These are phyloP conservation scores for Lucilia sericata DNA, from an alignment of 1,140 invertebrate species.

Conservation along the genomic window DNA sequence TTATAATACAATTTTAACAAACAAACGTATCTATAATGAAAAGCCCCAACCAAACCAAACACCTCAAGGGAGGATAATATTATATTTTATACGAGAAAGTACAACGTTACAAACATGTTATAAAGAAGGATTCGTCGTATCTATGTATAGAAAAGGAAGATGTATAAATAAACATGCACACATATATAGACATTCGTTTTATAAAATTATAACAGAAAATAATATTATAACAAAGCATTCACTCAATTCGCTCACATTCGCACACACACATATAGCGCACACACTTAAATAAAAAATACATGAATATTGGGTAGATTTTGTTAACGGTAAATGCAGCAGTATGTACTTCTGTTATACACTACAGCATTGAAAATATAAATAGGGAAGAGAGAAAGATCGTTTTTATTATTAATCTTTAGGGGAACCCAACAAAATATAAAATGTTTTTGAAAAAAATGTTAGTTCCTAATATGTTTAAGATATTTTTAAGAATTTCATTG, in stretches of 20 bases:
- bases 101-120: not conserved
- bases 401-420: too few species aligned
- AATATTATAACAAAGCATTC: conserved; percentile 34
- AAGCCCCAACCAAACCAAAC: conserved; percentile 31
- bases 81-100: not conserved
- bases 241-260: not conserved
- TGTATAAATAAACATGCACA: not conserved
- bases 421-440: too few species aligned
- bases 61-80: conserved; percentile 33
- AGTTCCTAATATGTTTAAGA: too few species aligned
- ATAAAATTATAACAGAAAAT: conserved; percentile 34
- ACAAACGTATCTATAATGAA: conserved; percentile 1
- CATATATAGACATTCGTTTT: not conserved
- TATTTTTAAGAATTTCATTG: too few species aligned
- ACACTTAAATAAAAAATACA: not conserved
- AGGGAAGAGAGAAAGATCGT: not conserved
- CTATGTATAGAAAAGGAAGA: not conserved
- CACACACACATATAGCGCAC: not conserved
- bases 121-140: not conserved
- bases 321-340: conserved; percentile 39
- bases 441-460: too few species aligned
- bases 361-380: conserved; percentile 43
- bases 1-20: not conserved
- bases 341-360: conserved; percentile 48
- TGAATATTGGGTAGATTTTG: not conserved